Evolutionary conservation across 2,888 invertebrate genomes (phyloP), one percentile per base, ranked within the genome.

Genomic region (Drosophila flavopinicola): DNA sequence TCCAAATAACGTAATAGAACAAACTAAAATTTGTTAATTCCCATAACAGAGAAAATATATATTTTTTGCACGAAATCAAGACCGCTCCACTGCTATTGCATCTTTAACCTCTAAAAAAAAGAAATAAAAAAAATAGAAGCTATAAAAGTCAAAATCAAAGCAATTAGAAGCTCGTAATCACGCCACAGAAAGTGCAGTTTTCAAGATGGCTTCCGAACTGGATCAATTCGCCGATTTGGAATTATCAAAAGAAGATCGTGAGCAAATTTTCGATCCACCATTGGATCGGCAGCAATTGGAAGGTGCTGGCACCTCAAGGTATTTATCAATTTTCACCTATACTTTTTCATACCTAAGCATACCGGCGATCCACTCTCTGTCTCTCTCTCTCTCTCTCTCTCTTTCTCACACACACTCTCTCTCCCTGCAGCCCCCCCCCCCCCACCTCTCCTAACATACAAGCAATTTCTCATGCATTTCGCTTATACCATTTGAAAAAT

Each of bases 201-300:
- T 39, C 7, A 77, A 87, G 85, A 91, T 91, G 91, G 86, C 91
- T 78, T 91, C 91, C 75, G 91, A 91, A 87, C 86, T 91, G 87
- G 91, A 93, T 90, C 94, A 94, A 90, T 95, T 94, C 92, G 93
- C 94, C 90, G 94, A 94, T 88, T 92, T 94, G 87, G 94, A 93
- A 89, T 91, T 94, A 75, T 93, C 94, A 68, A 94, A 94, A 90
- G 95, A 95, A 90, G 94, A 94, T 90, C 94, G 94, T 83, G 94
- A 95, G 92, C 94, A 95, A 92, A 94, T 94, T 88, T 95, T 94
- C 91, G 95, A 94, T 90, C 94, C 93, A 83, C 90, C 90, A 66
- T 86, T 90, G 86, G 90, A 90, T 88, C 90, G 90, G 83, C 90
- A 90, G 85, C 90, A 90, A 88, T 76, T 90, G 90, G 91, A 90